Conservation (phyloP, 2,797 vertebrate species). For the Syndactyla subalaris region DNA sequence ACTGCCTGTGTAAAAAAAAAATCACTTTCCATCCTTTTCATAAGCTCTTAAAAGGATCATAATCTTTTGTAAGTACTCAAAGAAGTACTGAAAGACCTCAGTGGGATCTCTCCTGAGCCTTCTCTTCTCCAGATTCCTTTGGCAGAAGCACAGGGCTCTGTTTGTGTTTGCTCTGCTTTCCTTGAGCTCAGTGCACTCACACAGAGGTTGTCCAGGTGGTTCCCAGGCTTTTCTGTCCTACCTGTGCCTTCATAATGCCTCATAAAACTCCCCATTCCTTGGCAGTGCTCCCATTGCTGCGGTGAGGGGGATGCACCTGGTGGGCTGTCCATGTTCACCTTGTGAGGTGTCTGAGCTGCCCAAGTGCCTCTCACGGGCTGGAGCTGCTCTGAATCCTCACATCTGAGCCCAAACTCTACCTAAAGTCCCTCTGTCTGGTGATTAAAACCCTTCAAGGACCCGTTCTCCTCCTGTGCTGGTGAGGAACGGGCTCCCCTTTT, state of each 20-base stretch:
- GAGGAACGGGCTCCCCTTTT: not conserved
- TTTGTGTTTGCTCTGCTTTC: not conserved
- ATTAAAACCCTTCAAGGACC: not conserved
- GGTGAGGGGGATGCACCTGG: rapidly evolving
- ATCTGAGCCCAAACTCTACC: not conserved
- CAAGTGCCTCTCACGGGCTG: not conserved
- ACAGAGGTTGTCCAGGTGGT: rapidly evolving
- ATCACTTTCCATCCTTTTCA: not conserved
- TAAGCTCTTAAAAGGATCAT: not conserved
- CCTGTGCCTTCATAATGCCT: not conserved
- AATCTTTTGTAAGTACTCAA: not conserved
- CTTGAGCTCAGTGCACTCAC: rapidly evolving
- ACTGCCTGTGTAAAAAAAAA: not conserved
- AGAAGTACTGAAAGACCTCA: not conserved
- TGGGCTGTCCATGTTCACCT: rapidly evolving
- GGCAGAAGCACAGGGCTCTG: not conserved
- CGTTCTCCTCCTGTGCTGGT: rapidly evolving
- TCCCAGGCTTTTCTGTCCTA: not conserved
- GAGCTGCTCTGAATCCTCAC: not conserved
- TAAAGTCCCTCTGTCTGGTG: rapidly evolving
- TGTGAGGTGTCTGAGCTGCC: not conserved
- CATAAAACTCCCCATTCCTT: not conserved
- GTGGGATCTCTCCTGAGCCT: not conserved
- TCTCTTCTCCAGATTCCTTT: not conserved
- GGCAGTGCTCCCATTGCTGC: rapidly evolving